These are phyloP conservation scores for Zonitis immaculata DNA, from an alignment of 2,888 invertebrate species.

Conservation along the genomic window DNA sequence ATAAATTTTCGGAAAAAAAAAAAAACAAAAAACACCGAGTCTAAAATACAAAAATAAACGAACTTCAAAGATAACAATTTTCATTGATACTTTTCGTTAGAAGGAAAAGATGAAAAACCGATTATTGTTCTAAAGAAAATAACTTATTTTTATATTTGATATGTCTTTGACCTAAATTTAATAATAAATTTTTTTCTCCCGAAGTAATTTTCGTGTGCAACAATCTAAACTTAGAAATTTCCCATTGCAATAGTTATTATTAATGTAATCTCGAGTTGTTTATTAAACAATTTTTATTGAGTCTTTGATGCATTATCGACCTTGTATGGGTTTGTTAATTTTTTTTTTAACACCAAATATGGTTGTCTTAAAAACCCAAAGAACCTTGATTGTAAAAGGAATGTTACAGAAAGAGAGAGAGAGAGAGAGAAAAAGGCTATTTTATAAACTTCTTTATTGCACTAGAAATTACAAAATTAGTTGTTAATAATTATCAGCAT, in stretches of 20 bases:
- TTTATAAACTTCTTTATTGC: conserved; percentile 20
- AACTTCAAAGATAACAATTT: neutral
- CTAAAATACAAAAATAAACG: neutral
- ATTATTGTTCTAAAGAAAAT: neutral
- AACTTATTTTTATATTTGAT: neutral
- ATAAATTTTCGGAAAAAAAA: no score
- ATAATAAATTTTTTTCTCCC: conserved; percentile 1
- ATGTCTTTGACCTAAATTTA: conserved; percentile 19
- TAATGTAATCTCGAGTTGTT: no score
- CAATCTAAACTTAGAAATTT: conserved; percentile 9
- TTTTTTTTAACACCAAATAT: conserved; percentile 8
- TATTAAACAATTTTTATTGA: no score
- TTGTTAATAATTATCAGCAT: conserved; percentile 10
- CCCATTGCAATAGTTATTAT: no score
- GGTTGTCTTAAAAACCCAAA: conserved; percentile 8
- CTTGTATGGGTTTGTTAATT: conserved; percentile 12
- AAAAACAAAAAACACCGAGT: no score
- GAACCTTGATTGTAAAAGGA: conserved; percentile 19
- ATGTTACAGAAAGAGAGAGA: no score
- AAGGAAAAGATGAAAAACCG: no score
- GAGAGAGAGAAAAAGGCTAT: conserved; percentile 1
- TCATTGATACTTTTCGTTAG: no score
- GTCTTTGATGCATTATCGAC: neutral
- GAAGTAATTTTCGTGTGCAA: conserved; percentile 15
- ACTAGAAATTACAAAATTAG: conserved; percentile 21